Evolutionary conservation across 2,888 invertebrate genomes (phyloP), one percentile per base, ranked within the genome.

Genomic region (Cyclophora punctaria): DNA sequence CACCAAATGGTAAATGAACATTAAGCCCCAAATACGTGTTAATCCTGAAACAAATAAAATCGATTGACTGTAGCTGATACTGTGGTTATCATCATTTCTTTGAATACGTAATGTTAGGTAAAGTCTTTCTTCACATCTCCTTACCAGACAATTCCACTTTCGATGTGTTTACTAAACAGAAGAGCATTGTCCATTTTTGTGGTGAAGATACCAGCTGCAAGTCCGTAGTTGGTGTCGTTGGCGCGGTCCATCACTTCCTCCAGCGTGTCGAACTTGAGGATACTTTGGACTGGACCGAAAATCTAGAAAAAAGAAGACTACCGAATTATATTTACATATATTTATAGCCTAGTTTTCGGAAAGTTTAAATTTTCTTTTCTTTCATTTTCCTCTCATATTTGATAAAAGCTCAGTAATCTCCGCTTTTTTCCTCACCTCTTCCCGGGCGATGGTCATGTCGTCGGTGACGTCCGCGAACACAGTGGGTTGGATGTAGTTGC

Each of bases 231-330:
- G 0, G 96, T 95, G 56, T 91, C 85, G 73, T 97, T 97, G 5
- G 96, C 95, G 58, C 96, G 90, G 57, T 94, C 92, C 51, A 97
- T 92, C 1, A 93, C 95, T 79, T 97, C 97, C 3, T 93, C 93
- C 45, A 95, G 68, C 1, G 91, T 91, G 44, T 92, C 92, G 67
- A 96, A 97, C 77, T 95, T 95, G 44, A 96, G 83, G 63, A 96
- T 95, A 48, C 92, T 92, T 80, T 96, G 96, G 1, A 97, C 96
- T 0, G 97, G 96, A 0, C 96, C 97, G 73, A 97, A 97, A 62
- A 97, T 97, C 95, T 95, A 62, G 33, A 66, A 44, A 1, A 20
- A 34, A 44, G 7, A 34, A 45, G 48, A 20, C 20, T 20, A 20
- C 20, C 20, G 20, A 20, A 20, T 20, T 20, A 20, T 20, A 20